Conservation (phyloP, 53 echinoderm and acorn worm genomes). For the Echinarachnius parma region DNA sequence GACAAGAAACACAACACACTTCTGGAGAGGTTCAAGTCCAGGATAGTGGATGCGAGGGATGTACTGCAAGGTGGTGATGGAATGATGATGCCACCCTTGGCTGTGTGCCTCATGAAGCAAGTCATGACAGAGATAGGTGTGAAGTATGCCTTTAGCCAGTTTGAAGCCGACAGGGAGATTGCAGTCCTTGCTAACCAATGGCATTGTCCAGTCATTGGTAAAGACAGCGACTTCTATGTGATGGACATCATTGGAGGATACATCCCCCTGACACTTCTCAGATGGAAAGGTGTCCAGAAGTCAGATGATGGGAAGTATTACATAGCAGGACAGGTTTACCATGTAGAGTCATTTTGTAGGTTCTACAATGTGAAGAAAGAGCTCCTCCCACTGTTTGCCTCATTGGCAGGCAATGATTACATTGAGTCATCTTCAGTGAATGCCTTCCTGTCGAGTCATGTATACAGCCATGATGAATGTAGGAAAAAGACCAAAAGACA, state of each 20-base stretch:
- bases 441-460: slow-evolving; percentile 30
- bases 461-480: too few relatives aligned
- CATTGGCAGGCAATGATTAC: slow-evolving; percentile 84
- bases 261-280: slow-evolving; percentile 53
- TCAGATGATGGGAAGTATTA: neutral
- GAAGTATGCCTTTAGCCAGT: slow-evolving; percentile 60
- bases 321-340: slow-evolving; percentile 22
- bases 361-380: slow-evolving; percentile 59
- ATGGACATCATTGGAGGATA: slow-evolving; percentile 81
- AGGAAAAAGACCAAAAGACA: slow-evolving; percentile 19
- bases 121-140: slow-evolving; percentile 63
- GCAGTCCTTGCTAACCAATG: slow-evolving; percentile 72
- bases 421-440: slow-evolving; percentile 35
- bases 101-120: slow-evolving; percentile 48
- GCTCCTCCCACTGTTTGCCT: slow-evolving; percentile 83
- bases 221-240: slow-evolving; percentile 90
- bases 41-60: slow-evolving; percentile 43
- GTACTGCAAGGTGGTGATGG: slow-evolving; percentile 43
- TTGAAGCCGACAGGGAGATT: slow-evolving; percentile 92
- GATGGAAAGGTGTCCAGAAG: slow-evolving; percentile 13
- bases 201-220: slow-evolving; percentile 72
- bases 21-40: slow-evolving; percentile 46
- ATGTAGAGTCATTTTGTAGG: slow-evolving; percentile 54
- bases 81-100: slow-evolving; percentile 45
- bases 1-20: slow-evolving; percentile 74